These are phyloP conservation scores for Heliornis fulica DNA, from an alignment of 2,113 vertebrate genomes.

Conservation along the genomic window DNA sequence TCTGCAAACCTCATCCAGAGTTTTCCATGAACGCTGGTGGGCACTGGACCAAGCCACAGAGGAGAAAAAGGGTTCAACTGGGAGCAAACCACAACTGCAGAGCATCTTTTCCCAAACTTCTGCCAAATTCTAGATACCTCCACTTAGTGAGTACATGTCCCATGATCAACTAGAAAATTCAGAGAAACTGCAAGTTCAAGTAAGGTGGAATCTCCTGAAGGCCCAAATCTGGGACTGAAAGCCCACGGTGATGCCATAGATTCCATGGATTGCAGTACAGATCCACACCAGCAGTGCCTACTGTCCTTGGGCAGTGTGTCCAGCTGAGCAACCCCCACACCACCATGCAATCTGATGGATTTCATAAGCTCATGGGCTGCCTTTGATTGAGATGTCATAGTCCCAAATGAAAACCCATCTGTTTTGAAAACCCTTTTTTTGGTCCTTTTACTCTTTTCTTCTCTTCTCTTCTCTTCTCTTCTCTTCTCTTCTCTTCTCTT, in stretches of 20 bases:
- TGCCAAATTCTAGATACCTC: neutral
- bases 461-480: too few relatives aligned
- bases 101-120: constrained; percentile 24
- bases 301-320: neutral
- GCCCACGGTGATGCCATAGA: too few relatives aligned
- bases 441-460: too few relatives aligned
- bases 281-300: rapidly evolving
- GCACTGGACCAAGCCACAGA: constrained; percentile 31
- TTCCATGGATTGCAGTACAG: too few relatives aligned
- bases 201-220: neutral
- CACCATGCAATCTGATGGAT: neutral
- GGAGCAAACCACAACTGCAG: neutral
- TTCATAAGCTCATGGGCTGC: neutral
- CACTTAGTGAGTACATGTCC: neutral
- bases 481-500: too few relatives aligned
- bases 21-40: constrained; percentile 28
- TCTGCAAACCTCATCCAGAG: constrained; percentile 42
- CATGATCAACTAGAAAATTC: neutral
- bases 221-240: neutral
- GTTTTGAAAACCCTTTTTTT: neutral
- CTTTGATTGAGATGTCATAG: neutral
- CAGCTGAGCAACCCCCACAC: neutral
- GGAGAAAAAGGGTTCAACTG: neutral
- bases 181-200: constrained; percentile 6
- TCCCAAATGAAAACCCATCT: neutral